Evolutionary conservation across 92 coral and sea anemone genomes (phyloP).

Genomic region (Epizoanthus rinbou): DNA sequence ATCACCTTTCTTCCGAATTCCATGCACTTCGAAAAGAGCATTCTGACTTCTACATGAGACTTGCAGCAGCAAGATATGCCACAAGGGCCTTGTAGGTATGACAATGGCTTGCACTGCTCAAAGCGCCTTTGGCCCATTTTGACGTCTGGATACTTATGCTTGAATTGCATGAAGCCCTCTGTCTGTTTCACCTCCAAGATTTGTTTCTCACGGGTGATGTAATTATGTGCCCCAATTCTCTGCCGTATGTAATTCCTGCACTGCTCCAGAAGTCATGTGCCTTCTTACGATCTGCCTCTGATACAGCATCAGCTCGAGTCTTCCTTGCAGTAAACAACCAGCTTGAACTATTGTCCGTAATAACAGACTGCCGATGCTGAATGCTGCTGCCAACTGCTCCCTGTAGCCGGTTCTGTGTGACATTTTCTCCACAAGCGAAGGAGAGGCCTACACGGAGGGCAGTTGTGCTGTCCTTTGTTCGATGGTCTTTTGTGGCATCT

Average conservation of each 20-base stretch:
- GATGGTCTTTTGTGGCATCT: neutral
- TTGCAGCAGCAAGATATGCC: too few species aligned
- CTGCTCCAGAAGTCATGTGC: slow-evolving; percentile 18
- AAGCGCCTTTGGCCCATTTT: neutral
- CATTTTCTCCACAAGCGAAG: neutral
- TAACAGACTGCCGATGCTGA: neutral
- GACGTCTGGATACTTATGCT: neutral
- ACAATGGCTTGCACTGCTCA: too few species aligned
- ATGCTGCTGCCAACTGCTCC: neutral
- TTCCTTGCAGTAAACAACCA: neutral
- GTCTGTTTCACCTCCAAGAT: neutral
- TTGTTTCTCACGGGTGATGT: neutral
- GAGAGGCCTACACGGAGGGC: neutral
- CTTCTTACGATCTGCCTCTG: neutral
- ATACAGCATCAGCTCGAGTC: neutral
- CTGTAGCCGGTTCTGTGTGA: neutral
- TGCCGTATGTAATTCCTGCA: neutral
- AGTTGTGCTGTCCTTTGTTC: neutral
- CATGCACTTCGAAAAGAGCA: too few species aligned
- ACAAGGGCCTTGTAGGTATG: too few species aligned
- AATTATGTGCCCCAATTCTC: neutral
- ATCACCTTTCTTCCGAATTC: too few species aligned
- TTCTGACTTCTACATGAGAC: too few species aligned
- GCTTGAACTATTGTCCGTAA: neutral
- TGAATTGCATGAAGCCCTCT: neutral